Evolutionary conservation across 1,140 invertebrate species (phyloP), one percentile per base, ranked within the genome.

Genomic region (Penaeus indicus): DNA sequence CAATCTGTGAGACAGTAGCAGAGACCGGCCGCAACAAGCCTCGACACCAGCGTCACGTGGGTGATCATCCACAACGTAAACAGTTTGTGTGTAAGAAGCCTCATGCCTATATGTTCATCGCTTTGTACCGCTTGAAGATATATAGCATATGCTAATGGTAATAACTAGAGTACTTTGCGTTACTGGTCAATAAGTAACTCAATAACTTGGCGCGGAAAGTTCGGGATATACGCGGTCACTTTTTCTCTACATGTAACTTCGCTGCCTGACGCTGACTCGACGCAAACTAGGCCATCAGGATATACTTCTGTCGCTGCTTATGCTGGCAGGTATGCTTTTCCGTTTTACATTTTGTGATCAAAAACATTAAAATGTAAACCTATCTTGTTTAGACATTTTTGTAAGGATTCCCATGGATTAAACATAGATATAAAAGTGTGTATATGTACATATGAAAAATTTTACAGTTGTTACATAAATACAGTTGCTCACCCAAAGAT

Each of bases 111-210:
- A 84, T 88, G 86, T 88, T 88, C 86, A 88, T 88, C 81, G 86
- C 86, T 88, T 88, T 88, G 86, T 88, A 88, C 86, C 86, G 86
- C 86, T 88, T 88, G 86, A 88, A 88, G 86, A 88, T 88, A 88
- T 88, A 88, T 88, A 88, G 86, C 81, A 88, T 88, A 88, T 78
- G 86, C 80, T 88, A 88, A 88, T 88, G 86, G 81, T 88, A 84
- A 88, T 84, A 86, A 88, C 81, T 88, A 88, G 86, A 88, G 86
- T 88, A 88, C 82, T 88, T 88, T 88, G 86, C 81, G 86, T 88
- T 88, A 88, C 86, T 82, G 77, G 62, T 86, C 85, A 81, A 85
- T 86, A 80, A 84, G 80, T 88, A 88, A 88, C 86, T 77, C 86
- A 88, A 88, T 83, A 84, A 88, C 86, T 88, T 88, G 85, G 86